phyloP scores from a whole-genome alignment of 2,113 vertebrate genomes.

The Herpetotheres cachinnans region DNA sequence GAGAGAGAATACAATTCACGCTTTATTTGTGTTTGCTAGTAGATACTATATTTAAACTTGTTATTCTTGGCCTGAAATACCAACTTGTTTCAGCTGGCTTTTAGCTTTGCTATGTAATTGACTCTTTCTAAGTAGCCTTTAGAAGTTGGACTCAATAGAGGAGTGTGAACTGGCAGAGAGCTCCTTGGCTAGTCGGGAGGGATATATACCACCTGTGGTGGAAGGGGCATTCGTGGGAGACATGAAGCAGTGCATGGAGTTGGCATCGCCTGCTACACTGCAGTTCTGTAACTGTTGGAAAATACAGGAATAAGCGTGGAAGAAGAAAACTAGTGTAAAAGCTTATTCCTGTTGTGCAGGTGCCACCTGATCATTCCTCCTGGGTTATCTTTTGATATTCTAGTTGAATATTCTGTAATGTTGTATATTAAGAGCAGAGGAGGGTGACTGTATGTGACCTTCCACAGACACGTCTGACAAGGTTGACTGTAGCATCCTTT shows the following conservation, averaged over 20 bases:
- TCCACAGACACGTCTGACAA: not conserved
- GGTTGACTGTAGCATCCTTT: not conserved
- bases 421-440: not conserved
- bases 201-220: not conserved
- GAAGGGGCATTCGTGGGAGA: not conserved
- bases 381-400: not conserved
- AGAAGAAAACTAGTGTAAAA: not conserved
- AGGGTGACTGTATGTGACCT: not conserved
- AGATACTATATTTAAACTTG: not conserved
- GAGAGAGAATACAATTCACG: not conserved
- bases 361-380: fast-evolving
- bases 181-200: not conserved
- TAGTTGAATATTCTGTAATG: not conserved
- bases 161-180: not conserved
- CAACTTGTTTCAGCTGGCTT: not conserved
- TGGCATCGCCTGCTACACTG: not conserved
- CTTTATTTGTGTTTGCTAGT: not conserved
- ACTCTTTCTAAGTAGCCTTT: not conserved
- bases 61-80: not conserved
- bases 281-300: not conserved
- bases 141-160: not conserved
- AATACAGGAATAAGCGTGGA: not conserved
- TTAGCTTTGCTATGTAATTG: not conserved
- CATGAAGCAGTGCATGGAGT: fast-evolving
- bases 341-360: not conserved